These are phyloP conservation scores for Climacteris rufus DNA, from an alignment of 2,113 vertebrate species.

Conservation along the genomic window DNA sequence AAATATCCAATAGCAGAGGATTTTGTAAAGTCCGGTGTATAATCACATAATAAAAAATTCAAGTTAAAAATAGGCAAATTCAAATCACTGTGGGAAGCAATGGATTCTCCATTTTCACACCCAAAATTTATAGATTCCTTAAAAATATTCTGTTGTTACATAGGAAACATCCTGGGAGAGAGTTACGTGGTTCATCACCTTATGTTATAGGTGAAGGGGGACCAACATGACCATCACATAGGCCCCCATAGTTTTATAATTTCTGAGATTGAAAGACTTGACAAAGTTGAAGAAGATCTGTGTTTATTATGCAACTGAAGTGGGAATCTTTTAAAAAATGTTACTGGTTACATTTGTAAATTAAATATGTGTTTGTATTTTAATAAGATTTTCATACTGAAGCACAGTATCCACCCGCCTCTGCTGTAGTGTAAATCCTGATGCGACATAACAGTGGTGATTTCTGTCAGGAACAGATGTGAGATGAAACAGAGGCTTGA, in stretches of 20 bases:
- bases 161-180: background rate
- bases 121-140: background rate
- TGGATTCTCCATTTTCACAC: background rate
- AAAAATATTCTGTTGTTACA: background rate
- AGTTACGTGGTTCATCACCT: background rate
- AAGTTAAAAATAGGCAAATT: background rate
- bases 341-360: background rate
- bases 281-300: background rate
- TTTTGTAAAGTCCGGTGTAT: background rate
- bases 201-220: background rate
- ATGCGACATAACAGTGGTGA: background rate
- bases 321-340: background rate
- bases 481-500: background rate
- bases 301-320: background rate
- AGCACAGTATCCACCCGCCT: background rate
- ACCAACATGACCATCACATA: rapidly evolving
- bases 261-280: background rate
- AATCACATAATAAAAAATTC: background rate
- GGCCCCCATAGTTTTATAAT: background rate
- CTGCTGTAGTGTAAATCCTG: background rate
- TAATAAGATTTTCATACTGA: background rate
- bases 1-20: background rate
- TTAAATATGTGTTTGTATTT: background rate
- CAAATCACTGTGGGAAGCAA: background rate
- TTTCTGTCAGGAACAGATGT: background rate